phyloP scores from a whole-genome alignment of 2,797 vertebrate genomes.

The Tolypeutes matacus region DNA sequence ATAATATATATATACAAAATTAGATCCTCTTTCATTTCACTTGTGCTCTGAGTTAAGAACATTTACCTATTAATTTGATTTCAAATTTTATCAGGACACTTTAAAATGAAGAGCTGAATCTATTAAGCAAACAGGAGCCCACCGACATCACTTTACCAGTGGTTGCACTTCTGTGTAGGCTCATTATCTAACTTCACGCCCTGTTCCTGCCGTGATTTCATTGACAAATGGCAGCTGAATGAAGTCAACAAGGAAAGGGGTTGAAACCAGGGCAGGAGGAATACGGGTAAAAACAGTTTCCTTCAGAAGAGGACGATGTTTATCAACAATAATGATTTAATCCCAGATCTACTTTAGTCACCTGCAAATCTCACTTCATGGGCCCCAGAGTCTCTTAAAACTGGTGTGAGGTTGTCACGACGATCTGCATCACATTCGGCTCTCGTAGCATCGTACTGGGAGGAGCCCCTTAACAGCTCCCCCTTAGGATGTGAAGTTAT shows the following conservation, averaged over 20 bases:
- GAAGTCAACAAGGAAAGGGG: background rate
- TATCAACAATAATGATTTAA: background rate
- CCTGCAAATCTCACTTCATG: background rate
- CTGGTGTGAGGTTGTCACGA: background rate
- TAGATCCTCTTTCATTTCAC: background rate
- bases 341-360: background rate
- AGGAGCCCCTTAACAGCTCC: slow-evolving; percentile 4
- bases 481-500: background rate
- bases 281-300: background rate
- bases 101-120: background rate
- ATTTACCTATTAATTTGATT: background rate
- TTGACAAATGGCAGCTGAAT: background rate
- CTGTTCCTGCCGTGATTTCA: background rate
- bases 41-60: slow-evolving; percentile 6
- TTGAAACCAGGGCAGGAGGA: background rate
- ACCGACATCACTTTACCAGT: background rate
- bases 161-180: background rate
- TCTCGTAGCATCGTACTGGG: background rate
- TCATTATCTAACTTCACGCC: background rate
- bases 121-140: background rate
- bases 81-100: background rate
- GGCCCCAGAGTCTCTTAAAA: background rate
- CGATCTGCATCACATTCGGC: background rate
- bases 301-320: background rate
- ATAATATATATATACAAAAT: background rate